Conservation (phyloP, 2,797 vertebrate genomes). For the Silurus aristotelis region DNA sequence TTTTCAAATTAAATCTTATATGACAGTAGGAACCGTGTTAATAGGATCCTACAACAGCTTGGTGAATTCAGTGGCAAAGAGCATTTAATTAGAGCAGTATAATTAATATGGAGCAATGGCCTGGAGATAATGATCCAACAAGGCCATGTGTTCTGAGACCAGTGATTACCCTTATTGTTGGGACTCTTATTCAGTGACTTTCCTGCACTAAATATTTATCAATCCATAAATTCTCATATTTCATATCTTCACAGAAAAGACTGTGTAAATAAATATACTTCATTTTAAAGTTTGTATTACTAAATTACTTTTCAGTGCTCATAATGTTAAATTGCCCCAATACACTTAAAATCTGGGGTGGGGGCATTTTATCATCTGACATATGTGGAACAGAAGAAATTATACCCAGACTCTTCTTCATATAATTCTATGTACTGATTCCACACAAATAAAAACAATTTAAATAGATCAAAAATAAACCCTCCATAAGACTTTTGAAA, state of each 20-base stretch:
- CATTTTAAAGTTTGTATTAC: not conserved
- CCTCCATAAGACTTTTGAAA: not conserved
- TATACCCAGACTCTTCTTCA: not conserved
- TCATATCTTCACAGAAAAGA: not conserved
- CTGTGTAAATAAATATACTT: not conserved
- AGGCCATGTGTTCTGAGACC: slow-evolving; percentile 20
- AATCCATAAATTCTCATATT: not conserved
- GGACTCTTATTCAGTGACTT: not conserved
- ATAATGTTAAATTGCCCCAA: not conserved
- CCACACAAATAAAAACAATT: not conserved
- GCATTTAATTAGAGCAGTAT: slow-evolving; percentile 40
- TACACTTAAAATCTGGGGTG: not conserved
- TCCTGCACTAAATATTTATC: slow-evolving; percentile 21
- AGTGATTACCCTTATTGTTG: slow-evolving; percentile 22
- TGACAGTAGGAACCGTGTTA: not conserved
- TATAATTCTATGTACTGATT: not conserved
- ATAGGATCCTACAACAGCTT: slow-evolving; percentile 12
- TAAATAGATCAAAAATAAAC: not conserved
- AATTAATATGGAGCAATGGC: slow-evolving; percentile 44
- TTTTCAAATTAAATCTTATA: not conserved
- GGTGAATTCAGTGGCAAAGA: slow-evolving; percentile 34
- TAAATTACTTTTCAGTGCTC: not conserved
- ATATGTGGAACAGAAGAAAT: not conserved
- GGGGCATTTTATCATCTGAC: not conserved
- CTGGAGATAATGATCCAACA: slow-evolving; percentile 34